Base-by-base conservation (phyloP, 2,797 vertebrate species). In the Macropodus opercularis region DNA sequence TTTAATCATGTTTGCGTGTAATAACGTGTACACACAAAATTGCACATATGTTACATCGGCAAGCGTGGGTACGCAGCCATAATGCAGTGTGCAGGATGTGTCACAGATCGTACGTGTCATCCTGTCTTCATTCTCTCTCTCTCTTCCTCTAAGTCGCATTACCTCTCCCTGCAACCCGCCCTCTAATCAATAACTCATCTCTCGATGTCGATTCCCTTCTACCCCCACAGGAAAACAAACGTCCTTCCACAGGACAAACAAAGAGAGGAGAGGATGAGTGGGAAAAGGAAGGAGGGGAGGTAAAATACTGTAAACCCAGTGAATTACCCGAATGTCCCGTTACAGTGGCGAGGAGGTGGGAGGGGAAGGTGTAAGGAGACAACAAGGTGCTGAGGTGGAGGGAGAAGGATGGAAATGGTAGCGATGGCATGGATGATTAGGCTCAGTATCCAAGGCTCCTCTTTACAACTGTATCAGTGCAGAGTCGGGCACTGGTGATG, bases 101-200 rank as follows among this genome's bases (percentile, higher is more conserved):
- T 83, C 78, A 75, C 50, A 63, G 62, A 72, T 62, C 72, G 52
- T 57, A 54, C n/a, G 50, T 79, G 77, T 77, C 76, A 72, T 82
- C 65, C 53, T 56, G 55, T 72, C 75, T 79, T 76, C 63, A 8
- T 64, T 65, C 61, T 26, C 68, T 63, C 59, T 63, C 59, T n/a
- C 54, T 80, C 51, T 63, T 67, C 65, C 39, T 59, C 48, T 17
- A 63, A 71, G 66, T 56, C 50, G 44, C 81, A 72, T 75, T 77
- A 69, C 60, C 67, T 72, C 63, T 67, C 68, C 80, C 79, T 63
- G 79, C 77, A 72, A 80, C 82, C 83, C 73, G 80, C 85, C 84
- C 77, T 80, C 85, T 79, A 86, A 91, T 92, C 91, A 91, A 92
- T 93, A 92, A 91, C 89, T 91, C 87, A 89, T 91, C 89, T 91